phyloP scores from a whole-genome alignment of 2,113 vertebrate species.

The Rhinolophus ferrumequinum region DNA sequence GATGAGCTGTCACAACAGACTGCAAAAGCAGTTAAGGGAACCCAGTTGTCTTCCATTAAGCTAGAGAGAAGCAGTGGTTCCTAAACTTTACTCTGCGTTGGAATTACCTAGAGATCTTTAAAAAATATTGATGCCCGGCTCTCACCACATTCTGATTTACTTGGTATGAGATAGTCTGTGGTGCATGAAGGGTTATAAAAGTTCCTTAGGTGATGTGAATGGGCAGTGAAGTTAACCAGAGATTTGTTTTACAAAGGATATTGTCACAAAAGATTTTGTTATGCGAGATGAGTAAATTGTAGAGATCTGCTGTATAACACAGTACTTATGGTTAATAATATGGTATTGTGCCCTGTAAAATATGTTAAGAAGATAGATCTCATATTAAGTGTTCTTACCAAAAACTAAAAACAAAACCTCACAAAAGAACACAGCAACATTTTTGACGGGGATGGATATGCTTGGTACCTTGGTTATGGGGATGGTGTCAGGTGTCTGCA shows the following conservation, averaged over 20 bases:
- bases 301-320: not conserved
- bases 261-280: not conserved
- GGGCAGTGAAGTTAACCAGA: not conserved
- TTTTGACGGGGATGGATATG: not conserved
- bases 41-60: not conserved
- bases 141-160: not conserved
- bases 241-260: not conserved
- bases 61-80: not conserved
- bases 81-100: not conserved
- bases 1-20: not conserved
- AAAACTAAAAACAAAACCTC: not conserved
- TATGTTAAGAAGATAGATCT: not conserved
- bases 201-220: not conserved
- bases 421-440: not conserved
- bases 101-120: not conserved
- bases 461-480: not conserved
- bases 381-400: not conserved
- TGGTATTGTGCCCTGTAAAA: not conserved
- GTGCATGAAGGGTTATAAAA: not conserved
- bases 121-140: accelerated
- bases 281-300: not conserved
- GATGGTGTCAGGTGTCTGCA: accelerated
- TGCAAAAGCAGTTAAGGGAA: not conserved
- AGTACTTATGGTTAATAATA: not conserved
- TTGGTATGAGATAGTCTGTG: not conserved